These are phyloP conservation scores for Tylochromis polylepis DNA, from an alignment of 2,113 vertebrate species.

Conservation along the genomic window DNA sequence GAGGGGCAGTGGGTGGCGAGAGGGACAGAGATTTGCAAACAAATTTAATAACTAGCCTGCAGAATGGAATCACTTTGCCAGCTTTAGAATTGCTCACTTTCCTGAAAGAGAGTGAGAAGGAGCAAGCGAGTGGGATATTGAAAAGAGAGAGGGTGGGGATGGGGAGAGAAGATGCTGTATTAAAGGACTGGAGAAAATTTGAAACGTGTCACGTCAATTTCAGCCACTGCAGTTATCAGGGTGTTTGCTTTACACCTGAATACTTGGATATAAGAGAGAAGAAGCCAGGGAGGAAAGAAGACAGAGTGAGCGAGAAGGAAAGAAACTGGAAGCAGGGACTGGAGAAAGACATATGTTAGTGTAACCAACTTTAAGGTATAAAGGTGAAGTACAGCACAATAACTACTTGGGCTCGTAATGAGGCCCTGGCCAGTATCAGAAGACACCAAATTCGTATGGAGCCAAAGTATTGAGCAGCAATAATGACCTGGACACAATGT, in stretches of 20 bases:
- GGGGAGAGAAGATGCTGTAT: conserved; percentile 27
- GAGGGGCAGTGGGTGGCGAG: conserved; percentile 1
- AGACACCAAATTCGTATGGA: no score
- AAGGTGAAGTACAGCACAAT: no score
- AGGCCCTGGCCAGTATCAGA: no score
- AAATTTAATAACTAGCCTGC: conserved; percentile 73
- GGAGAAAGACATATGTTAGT: background rate
- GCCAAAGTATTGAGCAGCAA: no score
- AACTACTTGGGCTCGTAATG: no score
- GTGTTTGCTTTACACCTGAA: conserved; percentile 40
- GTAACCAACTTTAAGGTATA: no score
- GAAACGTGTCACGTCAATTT: conserved; percentile 60
- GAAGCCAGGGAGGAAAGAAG: background rate
- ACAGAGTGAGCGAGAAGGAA: background rate
- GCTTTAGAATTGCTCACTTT: conserved; percentile 61
- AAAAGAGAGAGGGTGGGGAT: conserved; percentile 1
- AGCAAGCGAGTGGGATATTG: conserved; percentile 23
- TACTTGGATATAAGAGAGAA: background rate
- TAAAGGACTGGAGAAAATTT: conserved; percentile 48
- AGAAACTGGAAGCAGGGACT: background rate
- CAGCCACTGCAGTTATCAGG: conserved; percentile 33
- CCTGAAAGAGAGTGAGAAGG: conserved; percentile 33
- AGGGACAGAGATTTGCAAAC: conserved; percentile 68
- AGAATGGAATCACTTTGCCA: conserved; percentile 67
- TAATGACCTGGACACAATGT: no score